Evolutionary conservation across 2,797 vertebrate genomes (phyloP), one percentile per base, ranked within the genome.

Genomic region (Leptatherina wallacei): DNA sequence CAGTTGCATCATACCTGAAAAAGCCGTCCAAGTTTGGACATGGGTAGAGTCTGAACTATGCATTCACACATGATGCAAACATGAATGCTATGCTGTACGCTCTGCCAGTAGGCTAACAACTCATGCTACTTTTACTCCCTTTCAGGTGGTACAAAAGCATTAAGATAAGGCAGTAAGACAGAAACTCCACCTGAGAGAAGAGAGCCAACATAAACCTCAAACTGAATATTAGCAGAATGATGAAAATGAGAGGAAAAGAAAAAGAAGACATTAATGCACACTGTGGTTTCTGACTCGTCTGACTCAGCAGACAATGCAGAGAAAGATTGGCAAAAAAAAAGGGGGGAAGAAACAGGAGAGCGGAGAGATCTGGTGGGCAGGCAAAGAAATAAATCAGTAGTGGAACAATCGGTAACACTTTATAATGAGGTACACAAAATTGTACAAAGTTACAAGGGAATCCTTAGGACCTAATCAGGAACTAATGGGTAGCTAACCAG

Each of bases 341-440:
- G 73, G 77, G 44, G 56, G 60, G 56, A 73, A 64, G 33, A 58
- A 33, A 59, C 32, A 32, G 32, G 32, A 64, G 38, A 54, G 24
- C 24, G 24, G 24, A 47, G 71, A 52, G 61, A 81, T 81, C 83
- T 83, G 72, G 77, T 85, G 80, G 76, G 65, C 61, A 62, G 51
- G 66, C 47, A 82, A 69, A 73, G 73, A 85, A 79, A 78, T 63
- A 27, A 27, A 27, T 27, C 24, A 27, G 24, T 27, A 27, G 24
- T 27, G 24, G 24, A 27, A 27, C 24, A 27, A 27, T 27, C 24
- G 24, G 24, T 27, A 27, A 27, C 24, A 27, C 24, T 27, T 27
- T 27, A 27, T 27, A 27, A 27, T 27, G 24, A 27, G 24, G 24
- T 27, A 27, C 24, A 27, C 24, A 27, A 27, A 27, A 27, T 27